Evolutionary conservation across 2,113 vertebrate species (phyloP).

Genomic region (Eptesicus fuscus): DNA sequence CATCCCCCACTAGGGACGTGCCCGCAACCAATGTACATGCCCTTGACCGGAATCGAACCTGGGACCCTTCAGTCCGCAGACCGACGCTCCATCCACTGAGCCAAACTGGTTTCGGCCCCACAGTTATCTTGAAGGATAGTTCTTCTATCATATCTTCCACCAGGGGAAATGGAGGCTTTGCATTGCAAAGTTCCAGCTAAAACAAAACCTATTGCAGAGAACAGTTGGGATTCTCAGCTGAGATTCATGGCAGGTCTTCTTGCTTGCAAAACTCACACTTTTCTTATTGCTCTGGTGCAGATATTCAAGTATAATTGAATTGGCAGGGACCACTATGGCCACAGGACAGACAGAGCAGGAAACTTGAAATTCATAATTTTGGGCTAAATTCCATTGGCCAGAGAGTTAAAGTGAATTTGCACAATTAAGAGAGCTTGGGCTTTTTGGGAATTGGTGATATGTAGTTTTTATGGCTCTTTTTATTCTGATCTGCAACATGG

Average conservation of each 20-base stretch:
- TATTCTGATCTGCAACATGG: background rate
- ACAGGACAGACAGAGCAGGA: background rate
- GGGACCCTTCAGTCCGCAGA: no score
- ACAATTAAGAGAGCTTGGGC: background rate
- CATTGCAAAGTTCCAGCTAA: background rate
- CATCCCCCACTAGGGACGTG: no score
- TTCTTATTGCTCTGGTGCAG: background rate
- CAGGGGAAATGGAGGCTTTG: background rate
- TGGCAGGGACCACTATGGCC: background rate
- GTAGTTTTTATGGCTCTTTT: background rate
- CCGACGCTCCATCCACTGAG: no score
- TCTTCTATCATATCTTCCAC: background rate
- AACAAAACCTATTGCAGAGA: background rate
- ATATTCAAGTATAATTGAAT: background rate
- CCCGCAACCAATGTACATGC: no score
- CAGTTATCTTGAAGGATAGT: background rate
- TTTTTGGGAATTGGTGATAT: background rate
- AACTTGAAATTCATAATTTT: background rate
- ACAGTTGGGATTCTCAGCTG: background rate
- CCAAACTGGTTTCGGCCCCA: no score
- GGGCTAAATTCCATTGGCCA: background rate
- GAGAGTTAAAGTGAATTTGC: background rate
- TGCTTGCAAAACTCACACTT: background rate
- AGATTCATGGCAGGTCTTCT: background rate
- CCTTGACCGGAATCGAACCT: no score